Evolutionary conservation across 1,140 invertebrate genomes (phyloP).

Genomic region (Chlorops oryzae): DNA sequence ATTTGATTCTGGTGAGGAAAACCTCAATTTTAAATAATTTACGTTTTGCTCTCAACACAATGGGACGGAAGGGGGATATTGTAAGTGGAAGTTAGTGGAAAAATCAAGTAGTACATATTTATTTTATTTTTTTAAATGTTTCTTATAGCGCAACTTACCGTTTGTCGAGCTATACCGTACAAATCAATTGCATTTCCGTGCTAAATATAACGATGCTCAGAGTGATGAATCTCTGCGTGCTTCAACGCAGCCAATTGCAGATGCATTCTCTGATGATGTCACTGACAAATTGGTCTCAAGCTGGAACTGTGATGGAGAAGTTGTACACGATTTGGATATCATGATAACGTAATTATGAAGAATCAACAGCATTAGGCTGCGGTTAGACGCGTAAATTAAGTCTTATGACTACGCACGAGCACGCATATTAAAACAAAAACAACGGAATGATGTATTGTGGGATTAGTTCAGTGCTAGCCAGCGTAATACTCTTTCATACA

Average conservation of each 20-base stretch:
- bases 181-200: constrained; percentile 66
- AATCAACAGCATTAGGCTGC: too few species aligned
- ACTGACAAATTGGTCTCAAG: constrained; percentile 50
- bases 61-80: constrained; percentile 55
- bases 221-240: constrained; percentile 38
- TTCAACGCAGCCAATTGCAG: constrained; percentile 33
- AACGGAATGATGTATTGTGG: too few species aligned
- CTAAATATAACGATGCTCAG: constrained; percentile 37
- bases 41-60: constrained; percentile 59
- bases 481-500: too few species aligned
- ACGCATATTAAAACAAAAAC: too few species aligned
- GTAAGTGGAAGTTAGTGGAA: constrained; percentile 45
- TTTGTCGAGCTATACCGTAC: constrained; percentile 74
- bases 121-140: constrained; percentile 24
- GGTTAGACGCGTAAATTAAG: too few species aligned
- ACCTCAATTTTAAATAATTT: constrained; percentile 71
- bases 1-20: constrained; percentile 70
- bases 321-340: constrained; percentile 62
- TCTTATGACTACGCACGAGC: too few species aligned
- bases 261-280: constrained; percentile 12
- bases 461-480: too few species aligned
- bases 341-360: constrained; percentile 58
- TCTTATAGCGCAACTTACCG: constrained; percentile 61
- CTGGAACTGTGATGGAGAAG: constrained; percentile 86
- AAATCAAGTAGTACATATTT: constrained; percentile 10